Evolutionary conservation across 2,113 vertebrate species (phyloP).

Genomic region (Macroglossus sobrinus): DNA sequence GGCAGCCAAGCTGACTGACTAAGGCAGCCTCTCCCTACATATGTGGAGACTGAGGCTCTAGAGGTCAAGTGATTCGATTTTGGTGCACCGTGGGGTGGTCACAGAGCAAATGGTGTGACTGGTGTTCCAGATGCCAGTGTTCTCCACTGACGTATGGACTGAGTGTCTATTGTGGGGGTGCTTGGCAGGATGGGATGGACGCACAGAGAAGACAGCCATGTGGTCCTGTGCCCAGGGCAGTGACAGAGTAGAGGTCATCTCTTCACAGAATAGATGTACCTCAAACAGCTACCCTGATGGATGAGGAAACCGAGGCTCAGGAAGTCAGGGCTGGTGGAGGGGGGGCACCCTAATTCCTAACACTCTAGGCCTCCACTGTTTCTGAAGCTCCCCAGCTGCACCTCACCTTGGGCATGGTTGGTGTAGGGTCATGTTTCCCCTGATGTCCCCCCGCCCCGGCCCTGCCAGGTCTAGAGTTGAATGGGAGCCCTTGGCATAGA

Average conservation of each 20-base stretch:
- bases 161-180: background rate
- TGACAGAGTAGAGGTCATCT: background rate
- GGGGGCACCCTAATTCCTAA: background rate
- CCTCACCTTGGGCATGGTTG: background rate
- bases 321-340: background rate
- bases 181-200: background rate
- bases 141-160: rapidly evolving
- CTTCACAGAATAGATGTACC: background rate
- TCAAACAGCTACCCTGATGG: background rate
- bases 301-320: background rate
- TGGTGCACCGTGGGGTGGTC: background rate
- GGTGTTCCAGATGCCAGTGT: background rate
- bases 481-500: slow-evolving; percentile 39
- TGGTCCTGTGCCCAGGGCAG: background rate
- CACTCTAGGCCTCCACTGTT: background rate
- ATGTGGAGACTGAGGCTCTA: background rate
- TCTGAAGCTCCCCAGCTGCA: background rate
- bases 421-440: slow-evolving; percentile 14
- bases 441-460: background rate
- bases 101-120: background rate
- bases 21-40: background rate
- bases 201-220: background rate
- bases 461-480: background rate
- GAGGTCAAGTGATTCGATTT: background rate
- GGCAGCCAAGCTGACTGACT: background rate